Conservation (phyloP, 92 coral and sea anemone genomes). For the Desmophyllum pertusum region DNA sequence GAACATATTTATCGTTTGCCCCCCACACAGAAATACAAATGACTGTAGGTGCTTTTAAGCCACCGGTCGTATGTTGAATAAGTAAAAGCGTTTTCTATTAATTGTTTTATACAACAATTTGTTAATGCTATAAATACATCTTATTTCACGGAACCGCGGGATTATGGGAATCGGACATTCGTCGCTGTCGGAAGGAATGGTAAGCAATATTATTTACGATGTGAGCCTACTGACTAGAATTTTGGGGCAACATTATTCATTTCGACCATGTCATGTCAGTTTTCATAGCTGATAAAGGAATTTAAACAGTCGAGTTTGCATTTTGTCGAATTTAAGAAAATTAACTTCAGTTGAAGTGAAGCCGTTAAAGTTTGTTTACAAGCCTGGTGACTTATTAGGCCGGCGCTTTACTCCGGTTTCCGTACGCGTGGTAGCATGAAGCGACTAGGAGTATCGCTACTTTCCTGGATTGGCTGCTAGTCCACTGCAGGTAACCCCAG, state of each 20-base stretch:
- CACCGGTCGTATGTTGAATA: neutral
- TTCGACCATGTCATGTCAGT: too few species aligned
- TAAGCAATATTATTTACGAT: neutral
- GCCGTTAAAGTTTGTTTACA: too few species aligned
- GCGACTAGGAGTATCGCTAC: too few species aligned
- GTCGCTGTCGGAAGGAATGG: neutral
- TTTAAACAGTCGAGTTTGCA: too few species aligned
- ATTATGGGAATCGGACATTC: neutral
- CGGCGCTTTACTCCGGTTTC: too few species aligned
- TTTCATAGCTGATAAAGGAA: too few species aligned
- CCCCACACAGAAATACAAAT: neutral
- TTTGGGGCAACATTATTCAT: neutral
- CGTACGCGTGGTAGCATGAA: too few species aligned
- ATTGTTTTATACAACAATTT: neutral
- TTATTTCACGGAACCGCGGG: neutral
- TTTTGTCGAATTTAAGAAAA: too few species aligned
- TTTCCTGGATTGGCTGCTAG: too few species aligned
- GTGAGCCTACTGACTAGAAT: neutral
- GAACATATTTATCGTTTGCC: neutral
- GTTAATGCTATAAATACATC: neutral
- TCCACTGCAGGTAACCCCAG: too few species aligned
- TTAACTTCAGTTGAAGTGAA: too few species aligned
- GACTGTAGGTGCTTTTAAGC: neutral
- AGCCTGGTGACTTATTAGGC: too few species aligned
- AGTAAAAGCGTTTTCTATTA: neutral